These are phyloP conservation scores for Stramonita haemastoma DNA, from an alignment of 2,888 invertebrate species.

Conservation along the genomic window DNA sequence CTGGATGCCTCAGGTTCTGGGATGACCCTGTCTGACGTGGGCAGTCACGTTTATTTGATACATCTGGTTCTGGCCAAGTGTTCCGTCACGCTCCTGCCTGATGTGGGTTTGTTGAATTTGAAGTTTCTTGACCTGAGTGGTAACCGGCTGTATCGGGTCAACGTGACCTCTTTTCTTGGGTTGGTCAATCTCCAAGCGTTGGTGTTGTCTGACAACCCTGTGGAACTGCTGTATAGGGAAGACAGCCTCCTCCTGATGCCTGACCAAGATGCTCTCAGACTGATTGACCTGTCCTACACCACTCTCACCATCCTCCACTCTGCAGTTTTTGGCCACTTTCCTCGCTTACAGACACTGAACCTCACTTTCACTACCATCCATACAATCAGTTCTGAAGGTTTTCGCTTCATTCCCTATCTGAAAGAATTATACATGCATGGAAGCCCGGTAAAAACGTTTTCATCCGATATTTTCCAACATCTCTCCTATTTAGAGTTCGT, in stretches of 20 bases:
- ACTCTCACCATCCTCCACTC: constrained; percentile 11
- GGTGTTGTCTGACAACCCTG: constrained; percentile 9
- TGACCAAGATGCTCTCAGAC: background rate
- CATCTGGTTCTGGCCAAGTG: background rate
- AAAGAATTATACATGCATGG: too few species aligned
- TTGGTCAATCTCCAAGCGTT: constrained; percentile 16
- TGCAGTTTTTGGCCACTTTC: background rate
- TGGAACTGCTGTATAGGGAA: background rate
- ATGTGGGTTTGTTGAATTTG: background rate
- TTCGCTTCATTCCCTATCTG: background rate
- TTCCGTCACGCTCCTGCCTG: background rate
- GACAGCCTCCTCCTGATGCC: too few species aligned
- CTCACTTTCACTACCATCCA: background rate
- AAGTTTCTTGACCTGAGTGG: background rate
- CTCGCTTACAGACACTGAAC: background rate
- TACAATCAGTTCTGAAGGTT: background rate
- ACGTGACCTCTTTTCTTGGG: background rate
- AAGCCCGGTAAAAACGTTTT: too few species aligned
- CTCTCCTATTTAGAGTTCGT: too few species aligned
- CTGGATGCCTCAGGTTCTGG: constrained; percentile 18
- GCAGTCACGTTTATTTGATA: background rate
- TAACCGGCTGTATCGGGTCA: background rate
- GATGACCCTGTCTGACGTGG: background rate
- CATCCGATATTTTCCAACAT: too few species aligned
- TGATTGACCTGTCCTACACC: background rate